Evolutionary conservation across 35 echinoderm and acorn worm genomes (phyloP).

Genomic region (Lytechinus variegatus): DNA sequence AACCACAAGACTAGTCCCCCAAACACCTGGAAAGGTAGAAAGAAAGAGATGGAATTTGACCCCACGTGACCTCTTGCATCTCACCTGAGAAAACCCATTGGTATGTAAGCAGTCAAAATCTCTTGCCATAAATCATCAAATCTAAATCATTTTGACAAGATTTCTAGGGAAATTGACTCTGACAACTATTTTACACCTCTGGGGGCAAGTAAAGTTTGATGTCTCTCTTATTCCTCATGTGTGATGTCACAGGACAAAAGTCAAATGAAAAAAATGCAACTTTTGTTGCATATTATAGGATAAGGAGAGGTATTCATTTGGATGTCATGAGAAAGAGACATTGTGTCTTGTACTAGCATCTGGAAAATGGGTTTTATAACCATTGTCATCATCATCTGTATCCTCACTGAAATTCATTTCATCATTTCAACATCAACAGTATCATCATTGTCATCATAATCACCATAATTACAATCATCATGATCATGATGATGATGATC

Average conservation of each 20-base stretch:
- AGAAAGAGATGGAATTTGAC: background rate
- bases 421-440: no score
- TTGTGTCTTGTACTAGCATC: no score
- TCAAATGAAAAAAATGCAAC: background rate
- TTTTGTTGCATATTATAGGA: background rate
- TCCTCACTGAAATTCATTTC: no score
- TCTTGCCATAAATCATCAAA: background rate
- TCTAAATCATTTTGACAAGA: background rate
- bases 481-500: no score
- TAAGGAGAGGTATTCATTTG: no score
- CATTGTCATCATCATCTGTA: no score
- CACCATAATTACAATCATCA: no score
- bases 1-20: background rate
- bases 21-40: background rate
- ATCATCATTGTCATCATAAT: no score
- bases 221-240: background rate
- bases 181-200: background rate
- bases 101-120: background rate
- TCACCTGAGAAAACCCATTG: background rate
- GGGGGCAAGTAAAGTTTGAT: background rate
- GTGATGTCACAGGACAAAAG: background rate
- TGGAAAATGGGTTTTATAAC: no score
- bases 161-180: background rate
- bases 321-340: no score
- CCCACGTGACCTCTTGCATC: background rate